Percentiles rank a stretch among this genome's conserved stretches.
Conservation (phyloP, 2,113 vertebrate genomes). For the Crotalus horridus region DNA sequence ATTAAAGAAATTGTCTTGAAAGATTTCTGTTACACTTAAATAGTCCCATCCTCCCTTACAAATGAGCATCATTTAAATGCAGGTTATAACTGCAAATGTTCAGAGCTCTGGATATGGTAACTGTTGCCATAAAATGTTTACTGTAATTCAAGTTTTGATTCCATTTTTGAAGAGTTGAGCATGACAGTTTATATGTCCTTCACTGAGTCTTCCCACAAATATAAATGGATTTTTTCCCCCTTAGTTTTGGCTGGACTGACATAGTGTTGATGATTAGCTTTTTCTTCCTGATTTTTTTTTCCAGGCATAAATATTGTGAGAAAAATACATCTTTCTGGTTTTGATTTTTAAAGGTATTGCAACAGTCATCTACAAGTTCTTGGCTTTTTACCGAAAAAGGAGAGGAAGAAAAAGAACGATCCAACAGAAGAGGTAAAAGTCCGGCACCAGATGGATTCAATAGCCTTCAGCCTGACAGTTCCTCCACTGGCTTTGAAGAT, state of each 20-base stretch:
- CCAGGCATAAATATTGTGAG: neutral
- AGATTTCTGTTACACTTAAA: neutral
- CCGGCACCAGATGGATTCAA: slow-evolving; percentile 87
- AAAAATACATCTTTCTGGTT: slow-evolving; percentile 33
- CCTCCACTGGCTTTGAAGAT: slow-evolving; percentile 91
- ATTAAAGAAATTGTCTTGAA: neutral
- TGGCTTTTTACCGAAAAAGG: slow-evolving; percentile 99
- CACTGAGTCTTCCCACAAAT: neutral
- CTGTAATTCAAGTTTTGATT: neutral
- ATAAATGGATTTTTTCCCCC: neutral
- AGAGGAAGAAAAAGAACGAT: slow-evolving; percentile 99
- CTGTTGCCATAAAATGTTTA: neutral
- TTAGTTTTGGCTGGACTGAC: slow-evolving; percentile 2
- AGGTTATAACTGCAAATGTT: neutral
- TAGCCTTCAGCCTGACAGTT: slow-evolving; percentile 94
- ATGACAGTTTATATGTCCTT: neutral
- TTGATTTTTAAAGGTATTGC: slow-evolving; percentile 86
- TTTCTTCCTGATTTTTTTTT: neutral
- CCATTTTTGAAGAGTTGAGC: neutral
- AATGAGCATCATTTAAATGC: neutral
- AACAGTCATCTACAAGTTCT: slow-evolving; percentile 99
- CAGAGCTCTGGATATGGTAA: neutral
- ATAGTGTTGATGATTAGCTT: neutral
- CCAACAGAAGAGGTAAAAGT: slow-evolving; percentile 89
- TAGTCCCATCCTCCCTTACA: neutral